phyloP scores from a whole-genome alignment of 2,113 vertebrate species.

The Xiphorhynchus elegans region DNA sequence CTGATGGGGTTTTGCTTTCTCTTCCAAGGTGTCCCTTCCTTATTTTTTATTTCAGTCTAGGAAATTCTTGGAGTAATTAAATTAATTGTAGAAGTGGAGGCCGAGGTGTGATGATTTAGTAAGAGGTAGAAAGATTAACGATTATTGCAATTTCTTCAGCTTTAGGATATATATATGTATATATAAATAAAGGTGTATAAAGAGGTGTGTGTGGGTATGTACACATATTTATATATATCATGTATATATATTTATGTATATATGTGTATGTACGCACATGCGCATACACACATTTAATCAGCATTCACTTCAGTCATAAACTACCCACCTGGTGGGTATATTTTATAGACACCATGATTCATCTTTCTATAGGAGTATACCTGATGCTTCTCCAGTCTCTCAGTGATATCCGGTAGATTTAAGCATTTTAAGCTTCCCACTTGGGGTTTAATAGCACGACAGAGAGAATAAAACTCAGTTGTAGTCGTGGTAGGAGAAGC shows the following conservation, averaged over 20 bases:
- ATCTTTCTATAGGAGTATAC: not conserved
- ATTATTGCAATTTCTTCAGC: not conserved
- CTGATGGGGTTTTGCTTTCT: not conserved
- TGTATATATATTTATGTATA: not conserved
- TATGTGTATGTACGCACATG: not conserved
- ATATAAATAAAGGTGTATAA: not conserved
- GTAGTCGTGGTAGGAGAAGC: not conserved
- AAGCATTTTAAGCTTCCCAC: not conserved
- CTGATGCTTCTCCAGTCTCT: not conserved
- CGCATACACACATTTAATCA: not conserved
- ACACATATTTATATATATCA: not conserved
- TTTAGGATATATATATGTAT: not conserved
- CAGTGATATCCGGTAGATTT: not conserved
- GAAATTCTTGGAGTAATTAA: not conserved
- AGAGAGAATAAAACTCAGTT: not conserved
- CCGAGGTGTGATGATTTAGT: not conserved
- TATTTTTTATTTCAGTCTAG: not conserved
- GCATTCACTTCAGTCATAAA: not conserved
- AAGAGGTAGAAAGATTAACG: not conserved
- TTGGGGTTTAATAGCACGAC: not conserved
- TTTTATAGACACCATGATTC: not conserved
- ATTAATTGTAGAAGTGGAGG: not conserved
- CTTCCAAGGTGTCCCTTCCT: not conserved
- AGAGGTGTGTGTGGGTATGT: not conserved
- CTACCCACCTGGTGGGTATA: not conserved